phyloP scores from a whole-genome alignment of 2,113 vertebrate species.

The Vulpes vulpes region DNA sequence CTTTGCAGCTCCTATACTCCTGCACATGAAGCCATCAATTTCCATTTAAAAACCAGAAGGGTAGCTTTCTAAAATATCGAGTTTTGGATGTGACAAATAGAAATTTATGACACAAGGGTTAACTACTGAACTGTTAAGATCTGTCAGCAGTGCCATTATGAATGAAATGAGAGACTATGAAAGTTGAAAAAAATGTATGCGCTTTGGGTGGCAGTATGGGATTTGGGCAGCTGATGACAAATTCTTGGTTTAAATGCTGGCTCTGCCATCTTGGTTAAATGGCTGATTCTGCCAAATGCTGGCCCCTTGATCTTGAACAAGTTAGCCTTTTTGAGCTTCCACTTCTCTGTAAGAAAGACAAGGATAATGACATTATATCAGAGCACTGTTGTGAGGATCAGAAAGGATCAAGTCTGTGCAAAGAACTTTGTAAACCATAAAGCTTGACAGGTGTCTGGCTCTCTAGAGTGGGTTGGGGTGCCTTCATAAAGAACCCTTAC shows the following conservation, averaged over 20 bases:
- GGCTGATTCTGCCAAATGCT: neutral
- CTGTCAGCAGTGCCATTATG: conserved; percentile 44
- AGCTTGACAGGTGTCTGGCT: neutral
- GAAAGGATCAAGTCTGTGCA: neutral
- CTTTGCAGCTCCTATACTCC: neutral
- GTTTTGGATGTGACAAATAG: conserved; percentile 72
- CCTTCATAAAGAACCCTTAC: neutral
- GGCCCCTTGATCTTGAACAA: neutral
- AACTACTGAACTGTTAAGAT: conserved; percentile 47
- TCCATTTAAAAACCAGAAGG: conserved; percentile 56
- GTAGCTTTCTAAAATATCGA: conserved; percentile 37
- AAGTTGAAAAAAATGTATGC: conserved; percentile 11
- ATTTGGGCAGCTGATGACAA: neutral
- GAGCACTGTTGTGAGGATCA: neutral
- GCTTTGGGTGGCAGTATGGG: neutral
- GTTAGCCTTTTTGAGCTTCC: neutral
- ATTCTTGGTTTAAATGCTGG: neutral
- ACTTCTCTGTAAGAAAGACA: neutral
- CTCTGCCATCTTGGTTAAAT: neutral
- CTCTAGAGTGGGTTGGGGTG: neutral
- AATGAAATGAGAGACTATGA: conserved; percentile 53
- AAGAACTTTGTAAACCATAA: neutral
- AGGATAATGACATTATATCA: neutral
- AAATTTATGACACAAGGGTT: conserved; percentile 59
- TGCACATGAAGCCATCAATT: neutral